Conservation (phyloP, 2,797 vertebrate genomes). For the Enteromius paludinosus region DNA sequence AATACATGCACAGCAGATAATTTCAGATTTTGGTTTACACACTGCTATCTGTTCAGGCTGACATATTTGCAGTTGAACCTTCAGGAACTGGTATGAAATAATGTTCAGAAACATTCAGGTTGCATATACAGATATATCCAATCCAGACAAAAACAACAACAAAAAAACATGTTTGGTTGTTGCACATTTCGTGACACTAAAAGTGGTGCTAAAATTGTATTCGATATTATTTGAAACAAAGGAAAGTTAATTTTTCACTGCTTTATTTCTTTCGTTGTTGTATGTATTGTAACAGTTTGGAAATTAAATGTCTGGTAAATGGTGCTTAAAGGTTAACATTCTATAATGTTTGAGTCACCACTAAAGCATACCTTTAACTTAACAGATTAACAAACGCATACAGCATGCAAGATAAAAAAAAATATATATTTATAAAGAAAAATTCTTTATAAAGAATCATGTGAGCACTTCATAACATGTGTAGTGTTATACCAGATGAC, state of each 20-base stretch:
- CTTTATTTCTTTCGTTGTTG: background rate
- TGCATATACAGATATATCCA: background rate
- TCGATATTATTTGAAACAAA: background rate
- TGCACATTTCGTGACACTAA: background rate
- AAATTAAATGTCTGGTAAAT: background rate
- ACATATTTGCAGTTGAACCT: slow-evolving; percentile 13
- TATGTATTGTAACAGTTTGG: background rate
- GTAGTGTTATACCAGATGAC: background rate
- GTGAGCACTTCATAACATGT: background rate
- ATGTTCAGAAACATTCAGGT: background rate
- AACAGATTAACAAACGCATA: background rate
- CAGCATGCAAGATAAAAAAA: too few relatives aligned
- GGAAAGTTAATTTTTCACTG: background rate
- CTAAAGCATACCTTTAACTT: background rate
- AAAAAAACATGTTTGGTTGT: background rate
- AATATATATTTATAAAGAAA: too few relatives aligned
- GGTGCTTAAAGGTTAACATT: background rate
- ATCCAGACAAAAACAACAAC: too few relatives aligned
- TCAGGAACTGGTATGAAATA: background rate
- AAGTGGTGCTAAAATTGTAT: background rate
- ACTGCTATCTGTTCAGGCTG: background rate
- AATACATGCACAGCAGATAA: slow-evolving; percentile 1
- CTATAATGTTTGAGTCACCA: background rate
- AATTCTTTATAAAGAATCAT: background rate
- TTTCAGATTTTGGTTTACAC: slow-evolving; percentile 26